phyloP scores from a whole-genome alignment of 2,113 vertebrate species.

The Pogona vitticeps region DNA sequence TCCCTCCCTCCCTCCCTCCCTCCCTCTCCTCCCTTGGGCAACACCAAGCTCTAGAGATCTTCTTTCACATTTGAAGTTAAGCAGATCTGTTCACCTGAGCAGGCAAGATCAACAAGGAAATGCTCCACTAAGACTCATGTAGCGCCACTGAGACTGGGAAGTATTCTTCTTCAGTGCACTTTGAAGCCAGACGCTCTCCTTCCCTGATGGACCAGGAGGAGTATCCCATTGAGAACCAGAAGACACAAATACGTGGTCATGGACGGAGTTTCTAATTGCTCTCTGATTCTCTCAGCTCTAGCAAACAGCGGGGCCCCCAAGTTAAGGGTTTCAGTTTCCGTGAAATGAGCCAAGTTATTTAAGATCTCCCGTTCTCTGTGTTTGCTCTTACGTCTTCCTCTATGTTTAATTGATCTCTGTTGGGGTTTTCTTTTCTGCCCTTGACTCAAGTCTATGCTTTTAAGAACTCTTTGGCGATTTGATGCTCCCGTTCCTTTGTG shows the following conservation, averaged over 20 bases:
- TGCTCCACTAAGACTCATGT: neutral
- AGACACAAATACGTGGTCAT: neutral
- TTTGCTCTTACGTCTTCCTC: conserved; percentile 11
- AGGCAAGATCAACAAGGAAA: neutral
- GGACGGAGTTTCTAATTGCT: neutral
- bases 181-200: neutral
- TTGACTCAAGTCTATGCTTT: conserved; percentile 1
- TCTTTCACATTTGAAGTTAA: neutral
- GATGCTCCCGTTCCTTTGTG: neutral
- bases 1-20: too few species aligned
- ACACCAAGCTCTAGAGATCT: too few species aligned
- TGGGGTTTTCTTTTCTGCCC: too few species aligned
- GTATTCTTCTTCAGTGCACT: neutral
- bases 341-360: conserved; percentile 14
- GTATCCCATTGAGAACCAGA: neutral
- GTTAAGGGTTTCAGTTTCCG: conserved; percentile 7
- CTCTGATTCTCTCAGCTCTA: neutral
- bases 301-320: neutral
- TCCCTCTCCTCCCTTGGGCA: too few species aligned
- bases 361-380: neutral
- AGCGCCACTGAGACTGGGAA: neutral
- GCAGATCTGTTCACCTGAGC: neutral
- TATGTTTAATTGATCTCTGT: conserved; percentile 29
- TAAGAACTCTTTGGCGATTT: neutral
- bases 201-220: neutral